A percentile compares a stretch with the other conserved stretches of the same genome.
Conservation (phyloP, 2,113 vertebrate genomes). For the Dromiciops gliroides region DNA sequence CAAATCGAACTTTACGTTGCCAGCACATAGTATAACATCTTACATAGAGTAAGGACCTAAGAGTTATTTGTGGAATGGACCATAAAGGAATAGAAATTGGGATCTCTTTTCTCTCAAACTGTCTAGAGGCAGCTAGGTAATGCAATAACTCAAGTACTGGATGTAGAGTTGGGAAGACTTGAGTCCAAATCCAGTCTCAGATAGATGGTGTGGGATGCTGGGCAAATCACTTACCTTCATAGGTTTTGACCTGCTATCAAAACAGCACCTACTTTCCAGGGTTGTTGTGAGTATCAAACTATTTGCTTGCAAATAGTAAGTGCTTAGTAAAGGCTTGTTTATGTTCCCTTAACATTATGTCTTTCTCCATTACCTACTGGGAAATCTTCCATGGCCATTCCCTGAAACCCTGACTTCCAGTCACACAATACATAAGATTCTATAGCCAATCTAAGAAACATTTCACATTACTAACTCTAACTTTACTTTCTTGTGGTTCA, state of each 20-base stretch:
- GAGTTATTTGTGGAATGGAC: neutral
- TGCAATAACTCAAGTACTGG: neutral
- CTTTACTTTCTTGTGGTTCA: constrained; percentile 11
- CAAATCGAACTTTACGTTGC: neutral
- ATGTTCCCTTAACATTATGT: neutral
- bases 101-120: neutral
- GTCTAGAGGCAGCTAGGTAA: neutral
- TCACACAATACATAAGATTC: neutral
- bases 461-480: neutral
- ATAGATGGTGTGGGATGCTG: neutral
- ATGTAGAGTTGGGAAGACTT: no score
- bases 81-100: neutral
- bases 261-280: neutral
- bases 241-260: neutral
- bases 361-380: neutral
- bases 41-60: neutral
- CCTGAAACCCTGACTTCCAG: neutral
- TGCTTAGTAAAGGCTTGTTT: no score
- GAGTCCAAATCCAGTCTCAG: neutral
- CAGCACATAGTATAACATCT: neutral
- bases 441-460: neutral
- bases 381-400: no score
- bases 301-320: neutral
- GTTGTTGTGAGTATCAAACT: neutral
- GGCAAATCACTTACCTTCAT: neutral